These are phyloP conservation scores for Drosophila subpulchrella DNA, from an alignment of 1,140 invertebrate genomes.

Conservation along the genomic window DNA sequence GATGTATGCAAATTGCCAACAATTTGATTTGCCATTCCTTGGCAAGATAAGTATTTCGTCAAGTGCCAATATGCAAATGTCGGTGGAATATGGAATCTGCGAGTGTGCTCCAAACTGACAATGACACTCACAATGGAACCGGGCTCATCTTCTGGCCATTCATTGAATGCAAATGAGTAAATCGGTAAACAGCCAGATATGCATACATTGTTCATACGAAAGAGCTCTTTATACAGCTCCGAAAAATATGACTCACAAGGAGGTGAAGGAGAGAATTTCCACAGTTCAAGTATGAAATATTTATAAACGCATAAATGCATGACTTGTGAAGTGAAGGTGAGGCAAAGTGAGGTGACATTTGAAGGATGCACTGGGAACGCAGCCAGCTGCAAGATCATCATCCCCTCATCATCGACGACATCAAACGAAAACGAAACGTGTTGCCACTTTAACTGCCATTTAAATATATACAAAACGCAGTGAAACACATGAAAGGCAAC, in stretches of 20 bases:
- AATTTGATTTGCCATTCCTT: constrained; percentile 74
- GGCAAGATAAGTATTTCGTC: constrained; percentile 55
- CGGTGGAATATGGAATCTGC: constrained; percentile 31
- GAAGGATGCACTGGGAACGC: constrained; percentile 21
- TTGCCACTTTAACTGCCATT: constrained; percentile 83
- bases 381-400: constrained; percentile 45
- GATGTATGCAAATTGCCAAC: constrained; percentile 77
- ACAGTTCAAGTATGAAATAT: constrained; percentile 64
- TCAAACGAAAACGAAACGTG: constrained; percentile 79
- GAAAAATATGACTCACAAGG: constrained; percentile 71
- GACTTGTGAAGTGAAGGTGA: constrained; percentile 10
- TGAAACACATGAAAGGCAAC: constrained; percentile 68
- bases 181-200: constrained; percentile 42
- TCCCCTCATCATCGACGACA: constrained; percentile 47
- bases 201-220: constrained; percentile 64
- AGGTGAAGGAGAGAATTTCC: constrained; percentile 46
- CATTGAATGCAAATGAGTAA: constrained; percentile 77
- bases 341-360: background rate
- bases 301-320: constrained; percentile 76
- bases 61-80: constrained; percentile 66
- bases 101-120: constrained; percentile 52
- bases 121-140: constrained; percentile 58
- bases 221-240: constrained; percentile 49
- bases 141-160: constrained; percentile 49
- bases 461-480: constrained; percentile 75